A percentile compares a stretch with the other conserved stretches of the same genome.
Evolutionary conservation across 1,140 invertebrate genomes (phyloP).

Genomic region (Theocolax elegans): DNA sequence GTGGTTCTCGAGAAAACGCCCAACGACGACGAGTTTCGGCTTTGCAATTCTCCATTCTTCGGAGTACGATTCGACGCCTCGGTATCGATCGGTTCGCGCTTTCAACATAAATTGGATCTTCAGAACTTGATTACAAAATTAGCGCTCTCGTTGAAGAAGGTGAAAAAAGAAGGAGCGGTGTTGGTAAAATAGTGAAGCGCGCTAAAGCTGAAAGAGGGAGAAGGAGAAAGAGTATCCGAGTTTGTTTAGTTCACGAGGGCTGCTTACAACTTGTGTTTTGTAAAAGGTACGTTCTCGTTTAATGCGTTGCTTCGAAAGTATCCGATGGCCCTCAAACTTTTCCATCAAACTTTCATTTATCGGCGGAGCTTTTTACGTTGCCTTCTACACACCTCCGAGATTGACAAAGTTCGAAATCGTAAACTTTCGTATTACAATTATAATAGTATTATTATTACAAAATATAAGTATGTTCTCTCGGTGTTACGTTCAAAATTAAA

Average conservation of each 20-base stretch:
- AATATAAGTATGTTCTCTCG: no score
- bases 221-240: neutral
- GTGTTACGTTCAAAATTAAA: no score
- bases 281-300: neutral
- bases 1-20: neutral
- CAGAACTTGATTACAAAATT: conserved; percentile 26
- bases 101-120: neutral
- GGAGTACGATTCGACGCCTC: neutral
- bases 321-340: conserved; percentile 12
- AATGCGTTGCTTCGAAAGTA: neutral
- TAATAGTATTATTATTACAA: no score
- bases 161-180: no score
- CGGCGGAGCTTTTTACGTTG: neutral
- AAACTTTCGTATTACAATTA: no score
- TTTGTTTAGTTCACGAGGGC: neutral
- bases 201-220: no score
- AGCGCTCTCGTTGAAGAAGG: neutral
- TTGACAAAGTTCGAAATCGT: neutral
- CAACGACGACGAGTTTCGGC: no score
- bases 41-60: neutral
- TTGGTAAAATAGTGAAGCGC: no score
- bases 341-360: conserved; percentile 18
- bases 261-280: conserved; percentile 18
- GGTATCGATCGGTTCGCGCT: neutral
- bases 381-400: neutral